Evolutionary conservation across 2,113 vertebrate genomes (phyloP), one percentile per base, ranked within the genome.

Genomic region (Erythrolamprus reginae): DNA sequence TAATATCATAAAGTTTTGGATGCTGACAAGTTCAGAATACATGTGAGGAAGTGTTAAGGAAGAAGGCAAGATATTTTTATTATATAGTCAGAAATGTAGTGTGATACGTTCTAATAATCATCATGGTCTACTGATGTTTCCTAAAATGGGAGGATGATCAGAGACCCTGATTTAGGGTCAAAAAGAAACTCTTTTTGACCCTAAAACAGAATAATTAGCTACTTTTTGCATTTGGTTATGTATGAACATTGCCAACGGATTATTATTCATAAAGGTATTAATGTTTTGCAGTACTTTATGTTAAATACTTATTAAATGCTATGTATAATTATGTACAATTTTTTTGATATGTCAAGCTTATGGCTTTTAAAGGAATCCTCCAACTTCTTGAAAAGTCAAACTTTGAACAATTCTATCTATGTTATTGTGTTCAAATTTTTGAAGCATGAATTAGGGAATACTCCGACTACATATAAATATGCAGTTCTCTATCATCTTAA

Each of bases 401-500:
- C 33, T 15, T 53, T 82, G 88, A 84, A 90, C 5, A 2, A 28
- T 0, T 90, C 48, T 94, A 94, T 92, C 50, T 93, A 70, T 70
- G n/a, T n/a, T n/a, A 42, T 42, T 94, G 19, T 87, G 91, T 87
- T 94, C 86, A 94, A 93, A 21, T 47, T 90, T 93, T 93, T 84
- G 42, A 84, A 86, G 17, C 0, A 0, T 88, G 89, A 90, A 24
- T 88, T 77, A 77, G 91, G 91, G 89, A 95, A 93, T 93, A 15
- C 94, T 95, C 95, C 91, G 92, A 61, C 90, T 92, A 84, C 93
- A 97, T 95, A 96, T 96, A 97, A 98, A 96, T 96, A 96, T 95
- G 94, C 95, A 95, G 96, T 97, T 97, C 96, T 97, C 96, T 97
- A 96, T 94, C 95, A 93, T 94, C 89, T 96, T 93, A 95, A 91